A percentile compares a stretch with the other conserved stretches of the same genome.
These are phyloP conservation scores for Bombus consobrinus DNA, from an alignment of 1,140 invertebrate species.

Conservation along the genomic window DNA sequence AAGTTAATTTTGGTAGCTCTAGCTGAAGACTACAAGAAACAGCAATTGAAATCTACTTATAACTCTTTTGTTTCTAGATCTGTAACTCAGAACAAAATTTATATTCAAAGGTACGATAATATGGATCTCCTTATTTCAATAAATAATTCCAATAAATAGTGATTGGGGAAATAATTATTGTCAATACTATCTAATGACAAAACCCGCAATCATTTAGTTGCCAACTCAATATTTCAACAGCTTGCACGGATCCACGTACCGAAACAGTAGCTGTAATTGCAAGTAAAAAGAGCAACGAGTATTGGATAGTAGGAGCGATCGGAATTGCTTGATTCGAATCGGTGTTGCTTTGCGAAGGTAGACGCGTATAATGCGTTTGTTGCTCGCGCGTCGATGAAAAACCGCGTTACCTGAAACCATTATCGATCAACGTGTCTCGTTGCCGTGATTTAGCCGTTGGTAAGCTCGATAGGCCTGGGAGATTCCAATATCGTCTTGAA, in stretches of 20 bases:
- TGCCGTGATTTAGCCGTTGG: neutral
- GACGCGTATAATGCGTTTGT: slow-evolving; percentile 4
- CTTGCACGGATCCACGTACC: neutral
- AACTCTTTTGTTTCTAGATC: too few relatives aligned
- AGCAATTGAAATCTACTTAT: too few relatives aligned
- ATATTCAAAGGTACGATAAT: too few relatives aligned
- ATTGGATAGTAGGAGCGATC: neutral
- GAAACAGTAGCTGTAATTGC: neutral
- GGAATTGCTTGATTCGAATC: neutral
- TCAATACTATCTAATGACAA: too few relatives aligned
- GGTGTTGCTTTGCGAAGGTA: slow-evolving; percentile 5
- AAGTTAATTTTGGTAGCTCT: too few relatives aligned
- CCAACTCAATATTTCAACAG: too few relatives aligned
- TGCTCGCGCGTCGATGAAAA: slow-evolving; percentile 29
- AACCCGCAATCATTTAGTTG: too few relatives aligned
- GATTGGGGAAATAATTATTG: too few relatives aligned
- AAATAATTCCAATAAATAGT: too few relatives aligned
- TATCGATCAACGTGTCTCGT: slow-evolving; percentile 47
- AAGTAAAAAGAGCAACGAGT: neutral
- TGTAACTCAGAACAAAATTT: too few relatives aligned
- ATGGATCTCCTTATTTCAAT: too few relatives aligned
- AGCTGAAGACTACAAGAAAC: too few relatives aligned
- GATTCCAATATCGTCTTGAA: slow-evolving; percentile 43
- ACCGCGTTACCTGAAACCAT: neutral
- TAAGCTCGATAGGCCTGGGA: slow-evolving; percentile 28